These are phyloP conservation scores for Heteropelma amictum DNA, from an alignment of 2,888 invertebrate genomes.

Conservation along the genomic window DNA sequence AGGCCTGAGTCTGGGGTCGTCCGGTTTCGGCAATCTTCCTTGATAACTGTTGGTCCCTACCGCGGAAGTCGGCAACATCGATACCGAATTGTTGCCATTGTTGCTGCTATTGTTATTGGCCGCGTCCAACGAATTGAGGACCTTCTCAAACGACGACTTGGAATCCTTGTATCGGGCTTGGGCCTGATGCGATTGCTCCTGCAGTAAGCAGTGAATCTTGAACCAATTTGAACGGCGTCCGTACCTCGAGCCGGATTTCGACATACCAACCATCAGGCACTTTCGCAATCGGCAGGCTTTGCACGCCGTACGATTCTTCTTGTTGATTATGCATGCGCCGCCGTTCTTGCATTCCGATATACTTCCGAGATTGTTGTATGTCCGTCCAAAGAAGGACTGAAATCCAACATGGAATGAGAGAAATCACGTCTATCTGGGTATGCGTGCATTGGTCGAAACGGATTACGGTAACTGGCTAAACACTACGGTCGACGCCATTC, in stretches of 20 bases:
- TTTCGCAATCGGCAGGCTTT: conserved; percentile 93
- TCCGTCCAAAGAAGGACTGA: conserved; percentile 95
- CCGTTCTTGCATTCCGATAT: conserved; percentile 96
- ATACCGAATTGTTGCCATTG: conserved; percentile 51
- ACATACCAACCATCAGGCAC: conserved; percentile 93
- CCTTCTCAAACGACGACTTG: conserved; percentile 70
- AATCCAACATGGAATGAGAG: conserved; percentile 78
- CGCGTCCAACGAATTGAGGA: conserved; percentile 70
- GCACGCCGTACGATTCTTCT: conserved; percentile 95
- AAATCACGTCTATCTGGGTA: conserved; percentile 29
- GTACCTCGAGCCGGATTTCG: conserved; percentile 93
- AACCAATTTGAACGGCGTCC: conserved; percentile 96
- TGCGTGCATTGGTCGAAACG: too few species aligned
- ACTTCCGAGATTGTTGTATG: conserved; percentile 93
- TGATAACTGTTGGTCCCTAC: conserved; percentile 64
- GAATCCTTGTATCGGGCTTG: conserved; percentile 70
- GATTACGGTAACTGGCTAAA: too few species aligned
- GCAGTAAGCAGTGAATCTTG: conserved; percentile 88
- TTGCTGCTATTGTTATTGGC: conserved; percentile 69
- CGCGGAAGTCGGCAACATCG: conserved; percentile 60
- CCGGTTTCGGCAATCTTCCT: conserved; percentile 64
- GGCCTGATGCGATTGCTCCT: conserved; percentile 78
- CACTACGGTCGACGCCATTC: too few species aligned
- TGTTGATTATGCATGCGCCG: conserved; percentile 93
- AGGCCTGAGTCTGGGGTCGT: conserved; percentile 63